Percentiles rank a stretch among this genome's conserved stretches.
Evolutionary conservation across 2,888 invertebrate species (phyloP).

Genomic region (Buathra laborator): DNA sequence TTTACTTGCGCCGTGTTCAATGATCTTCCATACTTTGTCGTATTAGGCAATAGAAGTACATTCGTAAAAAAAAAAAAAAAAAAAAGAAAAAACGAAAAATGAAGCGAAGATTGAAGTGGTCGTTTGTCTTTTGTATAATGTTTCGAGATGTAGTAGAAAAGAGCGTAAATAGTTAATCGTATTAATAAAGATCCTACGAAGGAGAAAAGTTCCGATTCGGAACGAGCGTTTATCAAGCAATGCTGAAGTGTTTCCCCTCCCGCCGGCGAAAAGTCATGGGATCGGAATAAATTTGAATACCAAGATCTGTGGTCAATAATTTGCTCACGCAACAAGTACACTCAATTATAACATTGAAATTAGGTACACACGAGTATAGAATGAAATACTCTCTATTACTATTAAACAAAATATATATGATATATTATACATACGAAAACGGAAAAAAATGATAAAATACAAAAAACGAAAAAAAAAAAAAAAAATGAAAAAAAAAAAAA

Average conservation of each 20-base stretch:
- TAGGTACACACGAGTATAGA: slow-evolving; percentile 73
- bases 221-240: slow-evolving; percentile 67
- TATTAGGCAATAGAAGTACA: slow-evolving; percentile 63
- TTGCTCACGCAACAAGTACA: slow-evolving; percentile 71
- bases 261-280: slow-evolving; percentile 67
- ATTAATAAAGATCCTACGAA: slow-evolving; percentile 56
- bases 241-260: slow-evolving; percentile 70
- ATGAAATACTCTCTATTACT: slow-evolving; percentile 73
- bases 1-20: slow-evolving; percentile 63
- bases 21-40: slow-evolving; percentile 67
- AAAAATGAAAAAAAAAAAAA: slow-evolving; percentile 45
- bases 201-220: slow-evolving; percentile 56
- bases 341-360: slow-evolving; percentile 73
- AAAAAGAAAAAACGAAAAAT: slow-evolving; percentile 34
- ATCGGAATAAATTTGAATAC: slow-evolving; percentile 68
- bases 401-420: slow-evolving; percentile 71
- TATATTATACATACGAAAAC: slow-evolving; percentile 69
- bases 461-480: slow-evolving; percentile 57
- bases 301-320: slow-evolving; percentile 72
- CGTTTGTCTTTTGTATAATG: slow-evolving; percentile 73
- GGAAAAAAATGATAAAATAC: slow-evolving; percentile 32
- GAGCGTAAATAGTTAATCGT: slow-evolving; percentile 66
- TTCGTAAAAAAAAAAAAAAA: slow-evolving; percentile 50
- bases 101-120: slow-evolving; percentile 49
- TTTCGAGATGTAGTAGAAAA: slow-evolving; percentile 67